Percentiles rank a stretch among this genome's conserved stretches.
phyloP scores from a whole-genome alignment of 1,140 invertebrate species.

The Zaprionus davidi region DNA sequence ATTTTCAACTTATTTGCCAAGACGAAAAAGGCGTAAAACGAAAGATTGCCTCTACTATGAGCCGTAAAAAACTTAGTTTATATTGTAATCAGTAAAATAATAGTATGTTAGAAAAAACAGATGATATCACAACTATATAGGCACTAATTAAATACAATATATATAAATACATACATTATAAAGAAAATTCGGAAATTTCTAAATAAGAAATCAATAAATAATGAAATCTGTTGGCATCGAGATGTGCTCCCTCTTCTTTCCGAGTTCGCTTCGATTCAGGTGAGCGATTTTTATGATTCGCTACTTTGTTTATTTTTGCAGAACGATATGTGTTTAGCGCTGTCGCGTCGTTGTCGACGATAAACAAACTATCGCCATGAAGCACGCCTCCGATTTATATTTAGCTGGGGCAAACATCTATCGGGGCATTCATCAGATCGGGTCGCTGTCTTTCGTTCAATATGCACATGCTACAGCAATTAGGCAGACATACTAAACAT shows the following conservation, averaged over 20 bases:
- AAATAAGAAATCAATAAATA: slow-evolving; percentile 2
- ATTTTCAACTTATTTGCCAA: neutral
- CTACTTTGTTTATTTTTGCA: slow-evolving; percentile 60
- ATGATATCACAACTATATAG: neutral
- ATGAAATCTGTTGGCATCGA: neutral
- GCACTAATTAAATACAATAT: slow-evolving; percentile 2
- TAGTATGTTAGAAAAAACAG: neutral
- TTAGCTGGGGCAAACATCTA: neutral
- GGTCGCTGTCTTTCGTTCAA: slow-evolving; percentile 1
- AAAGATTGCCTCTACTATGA: neutral
- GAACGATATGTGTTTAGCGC: slow-evolving; percentile 58
- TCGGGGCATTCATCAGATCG: neutral
- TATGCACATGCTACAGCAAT: slow-evolving; percentile 23
- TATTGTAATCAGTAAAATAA: neutral
- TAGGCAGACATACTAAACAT: slow-evolving; percentile 34
- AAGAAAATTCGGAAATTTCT: neutral
- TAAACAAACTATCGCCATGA: slow-evolving; percentile 53
- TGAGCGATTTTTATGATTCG: slow-evolving; percentile 44
- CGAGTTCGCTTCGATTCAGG: slow-evolving; percentile 22
- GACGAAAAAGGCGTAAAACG: neutral
- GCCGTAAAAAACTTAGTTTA: neutral
- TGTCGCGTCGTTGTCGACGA: slow-evolving; percentile 62
- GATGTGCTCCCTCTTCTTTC: neutral
- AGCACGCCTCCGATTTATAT: slow-evolving; percentile 51
- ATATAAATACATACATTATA: neutral